Conservation (phyloP, 2,888 invertebrate genomes). For the Athalia cordata region DNA sequence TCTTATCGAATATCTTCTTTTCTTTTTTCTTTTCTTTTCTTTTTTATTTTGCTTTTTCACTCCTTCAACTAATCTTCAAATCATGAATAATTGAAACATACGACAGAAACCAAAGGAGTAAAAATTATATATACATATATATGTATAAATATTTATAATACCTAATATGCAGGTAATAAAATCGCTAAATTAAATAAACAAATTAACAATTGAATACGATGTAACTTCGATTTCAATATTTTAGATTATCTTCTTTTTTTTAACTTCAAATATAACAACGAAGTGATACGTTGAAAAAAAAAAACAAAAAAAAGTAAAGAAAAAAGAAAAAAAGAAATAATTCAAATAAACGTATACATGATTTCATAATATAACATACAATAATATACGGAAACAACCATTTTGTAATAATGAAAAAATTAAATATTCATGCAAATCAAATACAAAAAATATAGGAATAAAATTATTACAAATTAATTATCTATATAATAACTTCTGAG, state of each 20-base stretch:
- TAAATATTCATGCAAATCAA: constrained; percentile 9
- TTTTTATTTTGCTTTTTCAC: constrained; percentile 6
- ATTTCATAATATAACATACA: constrained; percentile 1
- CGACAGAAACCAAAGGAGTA: background rate
- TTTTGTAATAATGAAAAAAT: background rate
- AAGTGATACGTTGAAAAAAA: too few relatives aligned
- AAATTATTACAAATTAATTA: constrained; percentile 35
- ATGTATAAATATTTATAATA: constrained; percentile 26
- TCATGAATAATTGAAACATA: too few relatives aligned
- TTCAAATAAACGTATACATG: constrained; percentile 15
- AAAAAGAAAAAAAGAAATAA: background rate
- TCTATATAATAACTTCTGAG: constrained; percentile 1
- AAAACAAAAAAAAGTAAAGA: too few relatives aligned
- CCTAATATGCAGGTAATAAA: background rate
- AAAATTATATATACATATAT: constrained; percentile 25
- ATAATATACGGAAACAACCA: background rate
- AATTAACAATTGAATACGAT: too few relatives aligned
- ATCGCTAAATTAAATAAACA: background rate
- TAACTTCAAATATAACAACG: too few relatives aligned
- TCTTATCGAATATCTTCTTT: constrained; percentile 19
- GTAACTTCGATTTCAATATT: too few relatives aligned
- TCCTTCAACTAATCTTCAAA: too few relatives aligned
- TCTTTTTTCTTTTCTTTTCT: constrained; percentile 45
- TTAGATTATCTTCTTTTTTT: too few relatives aligned
- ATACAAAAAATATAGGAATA: background rate